Conservation (phyloP, 2,797 vertebrate species). For the Rhabdomys pumilio region DNA sequence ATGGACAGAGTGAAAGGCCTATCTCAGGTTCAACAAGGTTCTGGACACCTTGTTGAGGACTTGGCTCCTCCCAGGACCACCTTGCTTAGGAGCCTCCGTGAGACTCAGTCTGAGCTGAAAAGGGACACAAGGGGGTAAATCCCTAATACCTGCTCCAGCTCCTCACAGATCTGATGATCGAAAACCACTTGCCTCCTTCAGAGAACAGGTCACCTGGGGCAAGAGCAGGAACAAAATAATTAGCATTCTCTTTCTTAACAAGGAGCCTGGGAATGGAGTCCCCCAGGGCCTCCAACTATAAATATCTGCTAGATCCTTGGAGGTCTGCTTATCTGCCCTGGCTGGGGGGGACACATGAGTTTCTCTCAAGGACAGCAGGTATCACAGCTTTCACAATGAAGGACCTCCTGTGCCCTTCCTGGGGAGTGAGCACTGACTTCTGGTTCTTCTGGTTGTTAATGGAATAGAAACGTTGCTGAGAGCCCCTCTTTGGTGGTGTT, state of each 20-base stretch:
- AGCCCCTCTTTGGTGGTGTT: background rate
- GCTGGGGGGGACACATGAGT: background rate
- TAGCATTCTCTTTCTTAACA: conserved; percentile 63
- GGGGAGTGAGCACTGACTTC: background rate
- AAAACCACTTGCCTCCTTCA: background rate
- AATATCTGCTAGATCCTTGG: background rate
- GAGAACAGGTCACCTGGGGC: conserved; percentile 17
- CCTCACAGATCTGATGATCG: background rate
- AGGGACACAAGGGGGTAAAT: no score
- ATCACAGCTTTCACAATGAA: background rate
- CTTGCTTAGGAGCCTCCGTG: background rate
- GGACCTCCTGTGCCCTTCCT: background rate
- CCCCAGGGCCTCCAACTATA: conserved; percentile 35
- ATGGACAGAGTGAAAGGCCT: background rate
- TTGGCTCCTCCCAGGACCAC: background rate
- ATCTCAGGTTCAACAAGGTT: background rate
- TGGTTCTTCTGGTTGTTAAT: background rate
- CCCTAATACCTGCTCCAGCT: background rate
- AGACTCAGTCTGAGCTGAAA: background rate
- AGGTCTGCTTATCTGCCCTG: background rate
- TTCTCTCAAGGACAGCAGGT: background rate
- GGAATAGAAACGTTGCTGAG: background rate
- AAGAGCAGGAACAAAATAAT: conserved; percentile 46
- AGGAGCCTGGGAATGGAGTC: conserved; percentile 31
- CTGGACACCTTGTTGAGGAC: background rate